Percentiles rank a stretch among this genome's conserved stretches.
These are phyloP conservation scores for Acrocyrtus sp. DNA, from an alignment of 2,888 invertebrate genomes.

Conservation along the genomic window DNA sequence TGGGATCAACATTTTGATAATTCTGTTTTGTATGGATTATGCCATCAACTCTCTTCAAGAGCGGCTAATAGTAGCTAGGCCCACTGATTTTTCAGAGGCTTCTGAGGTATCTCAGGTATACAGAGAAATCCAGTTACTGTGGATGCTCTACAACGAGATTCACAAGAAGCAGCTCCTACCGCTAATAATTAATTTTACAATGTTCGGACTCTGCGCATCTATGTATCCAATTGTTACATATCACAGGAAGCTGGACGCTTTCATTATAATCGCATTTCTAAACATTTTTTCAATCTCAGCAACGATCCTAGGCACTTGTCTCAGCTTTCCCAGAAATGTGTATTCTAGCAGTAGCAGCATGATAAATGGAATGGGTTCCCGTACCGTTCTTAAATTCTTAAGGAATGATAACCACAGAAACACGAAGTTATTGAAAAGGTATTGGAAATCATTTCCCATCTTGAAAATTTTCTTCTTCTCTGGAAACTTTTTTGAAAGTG, in stretches of 20 bases:
- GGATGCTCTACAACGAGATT: background rate
- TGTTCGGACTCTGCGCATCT: background rate
- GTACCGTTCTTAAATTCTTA: background rate
- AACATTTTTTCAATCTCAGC: background rate
- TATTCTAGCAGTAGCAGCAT: background rate
- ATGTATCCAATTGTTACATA: background rate
- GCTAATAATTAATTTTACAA: background rate
- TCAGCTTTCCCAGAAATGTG: background rate
- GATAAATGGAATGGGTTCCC: background rate
- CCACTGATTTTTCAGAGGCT: too few species aligned
- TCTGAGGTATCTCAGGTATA: background rate
- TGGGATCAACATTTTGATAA: background rate
- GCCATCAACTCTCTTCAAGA: background rate
- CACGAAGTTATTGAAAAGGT: background rate
- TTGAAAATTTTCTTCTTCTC: background rate
- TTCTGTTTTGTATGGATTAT: background rate
- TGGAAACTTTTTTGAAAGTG: background rate
- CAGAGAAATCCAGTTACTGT: background rate
- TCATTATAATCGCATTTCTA: background rate
- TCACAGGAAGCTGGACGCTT: background rate
- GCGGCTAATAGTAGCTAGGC: background rate
- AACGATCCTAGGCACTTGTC: background rate
- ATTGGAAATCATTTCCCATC: slow-evolving; percentile 1
- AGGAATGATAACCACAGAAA: background rate
- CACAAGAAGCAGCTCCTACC: background rate